These are phyloP conservation scores for Himalopsyche kuldschensis DNA, from an alignment of 2,888 invertebrate genomes.

Conservation along the genomic window DNA sequence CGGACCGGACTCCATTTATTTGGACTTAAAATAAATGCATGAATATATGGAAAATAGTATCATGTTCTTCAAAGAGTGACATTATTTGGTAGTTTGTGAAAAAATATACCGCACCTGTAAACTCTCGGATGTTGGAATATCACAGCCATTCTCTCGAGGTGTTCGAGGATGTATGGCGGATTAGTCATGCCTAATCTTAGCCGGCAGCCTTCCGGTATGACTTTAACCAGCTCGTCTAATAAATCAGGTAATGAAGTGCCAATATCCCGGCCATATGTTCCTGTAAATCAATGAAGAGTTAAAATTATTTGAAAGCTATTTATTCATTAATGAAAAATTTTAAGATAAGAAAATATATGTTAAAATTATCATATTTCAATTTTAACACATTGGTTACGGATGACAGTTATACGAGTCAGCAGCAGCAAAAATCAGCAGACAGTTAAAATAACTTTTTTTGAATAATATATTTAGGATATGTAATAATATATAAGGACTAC, in stretches of 20 bases:
- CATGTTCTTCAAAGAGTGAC: too few relatives aligned
- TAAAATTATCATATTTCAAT: too few relatives aligned
- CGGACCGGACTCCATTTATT: too few relatives aligned
- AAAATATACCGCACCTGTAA: slow-evolving; percentile 62
- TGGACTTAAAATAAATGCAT: too few relatives aligned
- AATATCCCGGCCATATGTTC: slow-evolving; percentile 94
- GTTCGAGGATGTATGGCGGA: slow-evolving; percentile 96
- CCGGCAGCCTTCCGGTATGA: slow-evolving; percentile 74
- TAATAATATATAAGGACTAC: too few relatives aligned
- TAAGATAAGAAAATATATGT: too few relatives aligned
- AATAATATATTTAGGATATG: too few relatives aligned
- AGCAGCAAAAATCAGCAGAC: too few relatives aligned
- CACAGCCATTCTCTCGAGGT: slow-evolving; percentile 84
- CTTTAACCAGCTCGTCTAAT: slow-evolving; percentile 80
- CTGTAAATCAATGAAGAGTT: slow-evolving; percentile 44
- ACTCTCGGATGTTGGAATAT: slow-evolving; percentile 87
- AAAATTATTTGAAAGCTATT: background rate
- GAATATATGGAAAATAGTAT: too few relatives aligned
- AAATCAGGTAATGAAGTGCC: slow-evolving; percentile 85
- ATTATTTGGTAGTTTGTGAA: background rate
- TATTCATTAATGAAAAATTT: background rate
- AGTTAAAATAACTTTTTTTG: too few relatives aligned
- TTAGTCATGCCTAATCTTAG: slow-evolving; percentile 97
- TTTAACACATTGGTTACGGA: too few relatives aligned
- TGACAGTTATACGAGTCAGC: too few relatives aligned